Evolutionary conservation across 2,797 vertebrate species (phyloP).

Genomic region (Malurus leucopterus): DNA sequence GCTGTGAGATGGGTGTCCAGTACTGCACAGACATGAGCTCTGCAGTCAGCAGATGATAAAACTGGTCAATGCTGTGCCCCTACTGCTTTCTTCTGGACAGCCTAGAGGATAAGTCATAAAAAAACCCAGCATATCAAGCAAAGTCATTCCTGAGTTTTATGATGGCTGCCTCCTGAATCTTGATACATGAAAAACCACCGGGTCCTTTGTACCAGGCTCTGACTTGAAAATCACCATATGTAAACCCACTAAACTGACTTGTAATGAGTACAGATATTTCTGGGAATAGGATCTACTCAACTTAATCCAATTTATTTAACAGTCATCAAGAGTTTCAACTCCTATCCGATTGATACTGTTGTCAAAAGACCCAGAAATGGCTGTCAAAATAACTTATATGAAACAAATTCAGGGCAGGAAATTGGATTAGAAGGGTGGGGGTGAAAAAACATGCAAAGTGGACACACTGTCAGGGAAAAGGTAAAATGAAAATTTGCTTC

Average conservation of each 20-base stretch:
- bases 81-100: neutral
- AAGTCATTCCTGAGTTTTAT: neutral
- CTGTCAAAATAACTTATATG: neutral
- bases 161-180: neutral
- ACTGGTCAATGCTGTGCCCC: neutral
- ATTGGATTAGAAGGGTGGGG: neutral
- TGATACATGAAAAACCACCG: neutral
- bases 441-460: neutral
- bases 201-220: neutral
- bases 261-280: conserved; percentile 22
- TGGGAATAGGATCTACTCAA: conserved; percentile 30
- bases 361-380: neutral
- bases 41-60: neutral
- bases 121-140: neutral
- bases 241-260: neutral
- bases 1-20: neutral
- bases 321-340: conserved; percentile 2
- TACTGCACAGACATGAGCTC: neutral
- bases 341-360: neutral
- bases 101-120: neutral
- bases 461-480: neutral
- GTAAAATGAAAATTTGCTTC: neutral
- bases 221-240: neutral
- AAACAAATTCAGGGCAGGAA: neutral
- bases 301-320: conserved; percentile 56